A percentile compares a stretch with the other conserved stretches of the same genome.
Evolutionary conservation across 1,140 invertebrate species (phyloP).

Genomic region (Parasteatoda tepidariorum): DNA sequence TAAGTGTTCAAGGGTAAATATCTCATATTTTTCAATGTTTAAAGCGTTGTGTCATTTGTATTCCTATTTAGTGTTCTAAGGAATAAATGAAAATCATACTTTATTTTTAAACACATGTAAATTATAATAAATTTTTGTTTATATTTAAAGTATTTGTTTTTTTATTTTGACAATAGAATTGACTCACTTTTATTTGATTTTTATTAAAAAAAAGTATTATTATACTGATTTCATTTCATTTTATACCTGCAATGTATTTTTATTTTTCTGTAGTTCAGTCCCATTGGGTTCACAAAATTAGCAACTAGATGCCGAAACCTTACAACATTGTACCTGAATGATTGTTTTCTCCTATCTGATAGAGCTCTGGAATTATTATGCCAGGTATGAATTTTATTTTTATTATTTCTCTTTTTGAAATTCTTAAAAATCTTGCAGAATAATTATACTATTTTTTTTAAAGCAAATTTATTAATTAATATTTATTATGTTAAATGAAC

Average conservation of each 20-base stretch:
- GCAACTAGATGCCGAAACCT: slow-evolving; percentile 58
- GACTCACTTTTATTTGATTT: not conserved
- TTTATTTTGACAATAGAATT: too few species aligned
- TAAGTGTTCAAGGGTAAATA: slow-evolving; percentile 55
- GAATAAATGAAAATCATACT: not conserved
- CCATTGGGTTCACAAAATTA: slow-evolving; percentile 54
- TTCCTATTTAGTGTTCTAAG: not conserved
- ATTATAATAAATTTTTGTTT: not conserved
- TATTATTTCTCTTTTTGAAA: not conserved
- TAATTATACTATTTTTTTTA: too few species aligned
- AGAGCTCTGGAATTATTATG: slow-evolving; percentile 53
- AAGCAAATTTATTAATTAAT: too few species aligned
- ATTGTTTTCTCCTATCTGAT: slow-evolving; percentile 54
- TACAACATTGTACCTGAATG: slow-evolving; percentile 55
- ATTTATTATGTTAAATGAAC: too few species aligned
- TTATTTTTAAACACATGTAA: not conserved
- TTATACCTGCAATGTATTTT: too few species aligned
- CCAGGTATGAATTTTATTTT: slow-evolving; percentile 49
- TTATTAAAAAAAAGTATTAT: too few species aligned
- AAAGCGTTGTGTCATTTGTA: not conserved
- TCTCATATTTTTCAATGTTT: slow-evolving; percentile 7
- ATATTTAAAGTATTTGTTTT: not conserved
- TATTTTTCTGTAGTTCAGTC: slow-evolving; percentile 52
- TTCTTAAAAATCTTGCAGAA: too few species aligned
- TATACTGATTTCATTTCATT: too few species aligned